phyloP scores from a whole-genome alignment of 2,797 vertebrate species.

The Urophycis tenuis region DNA sequence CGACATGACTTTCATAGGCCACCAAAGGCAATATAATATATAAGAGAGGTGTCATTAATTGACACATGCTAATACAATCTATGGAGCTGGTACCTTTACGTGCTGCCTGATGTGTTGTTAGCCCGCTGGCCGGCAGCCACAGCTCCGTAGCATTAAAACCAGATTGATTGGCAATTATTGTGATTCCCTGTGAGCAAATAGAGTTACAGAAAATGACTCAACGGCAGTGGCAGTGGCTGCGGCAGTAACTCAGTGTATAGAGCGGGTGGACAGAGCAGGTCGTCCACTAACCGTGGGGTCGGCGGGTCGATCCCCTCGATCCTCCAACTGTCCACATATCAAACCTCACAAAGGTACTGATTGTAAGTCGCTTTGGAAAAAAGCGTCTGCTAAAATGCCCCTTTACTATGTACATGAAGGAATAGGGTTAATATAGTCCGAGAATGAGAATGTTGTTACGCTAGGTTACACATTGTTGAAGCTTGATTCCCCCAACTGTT shows the following conservation, averaged over 20 bases:
- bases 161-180: neutral
- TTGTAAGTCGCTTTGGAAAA: too few species aligned
- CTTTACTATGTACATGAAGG: too few species aligned
- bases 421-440: neutral
- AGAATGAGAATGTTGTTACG: neutral
- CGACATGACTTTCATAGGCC: neutral
- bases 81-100: neutral
- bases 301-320: too few species aligned
- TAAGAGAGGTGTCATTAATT: neutral
- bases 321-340: too few species aligned
- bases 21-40: neutral
- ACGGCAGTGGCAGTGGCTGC: too few species aligned
- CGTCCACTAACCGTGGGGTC: too few species aligned
- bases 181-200: neutral
- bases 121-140: neutral
- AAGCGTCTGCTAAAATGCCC: too few species aligned
- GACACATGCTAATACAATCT: neutral
- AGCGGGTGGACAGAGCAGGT: too few species aligned
- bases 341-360: too few species aligned
- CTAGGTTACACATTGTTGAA: too few species aligned
- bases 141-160: neutral
- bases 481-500: neutral
- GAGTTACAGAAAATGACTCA: neutral
- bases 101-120: neutral
- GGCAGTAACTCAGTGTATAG: too few species aligned